Base-by-base conservation (phyloP, 2,888 invertebrate genomes). In the Pantelozetes paolii region DNA sequence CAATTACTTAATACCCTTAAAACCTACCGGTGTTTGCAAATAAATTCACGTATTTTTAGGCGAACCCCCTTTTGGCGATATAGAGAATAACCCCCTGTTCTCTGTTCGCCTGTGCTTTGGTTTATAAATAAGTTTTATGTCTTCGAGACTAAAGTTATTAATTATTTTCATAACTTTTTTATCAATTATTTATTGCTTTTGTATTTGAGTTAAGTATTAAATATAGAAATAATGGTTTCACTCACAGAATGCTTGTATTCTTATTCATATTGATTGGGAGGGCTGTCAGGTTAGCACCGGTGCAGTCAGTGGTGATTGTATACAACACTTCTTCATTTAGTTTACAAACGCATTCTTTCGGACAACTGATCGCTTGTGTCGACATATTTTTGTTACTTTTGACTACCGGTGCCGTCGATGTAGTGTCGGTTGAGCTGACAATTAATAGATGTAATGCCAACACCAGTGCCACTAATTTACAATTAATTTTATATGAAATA, bases 231-330 rank as follows among this genome's bases (percentile, higher is more conserved):
- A n/a, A n/a, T n/a, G n/a, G n/a, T n/a, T 50, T 50, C 5, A 50
- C 50, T 50, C 18, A 50, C 50, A 50, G 50, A 20, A 8, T 50
- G n/a, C 11, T 50, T 11, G 50, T 50, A 18, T 50, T 50, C 6
- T 8, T 6, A 20, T n/a, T 50, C 6, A 50, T 50, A 20, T 50
- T 50, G 28, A 18, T 20, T 18, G 8, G 57, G n/a, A 20, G 23
- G n/a, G 57, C 23, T 13, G 57, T 20, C 23, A 57, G 23, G 23
- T 57, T 57, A 20, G 8, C 57, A 57, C 3, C 23, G 9, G 57
- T 57, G 57, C 57, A 57, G 57, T 57, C 57, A 26, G 57, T 57
- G 23, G 57, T 57, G 2, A 57, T 57, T 2, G 57, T 23, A 57
- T 57, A 2, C 2, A n/a, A n/a, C n/a, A n/a, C n/a, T n/a, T 57